Evolutionary conservation across 2,113 vertebrate species (phyloP).

Genomic region (Australoheros scitulus): DNA sequence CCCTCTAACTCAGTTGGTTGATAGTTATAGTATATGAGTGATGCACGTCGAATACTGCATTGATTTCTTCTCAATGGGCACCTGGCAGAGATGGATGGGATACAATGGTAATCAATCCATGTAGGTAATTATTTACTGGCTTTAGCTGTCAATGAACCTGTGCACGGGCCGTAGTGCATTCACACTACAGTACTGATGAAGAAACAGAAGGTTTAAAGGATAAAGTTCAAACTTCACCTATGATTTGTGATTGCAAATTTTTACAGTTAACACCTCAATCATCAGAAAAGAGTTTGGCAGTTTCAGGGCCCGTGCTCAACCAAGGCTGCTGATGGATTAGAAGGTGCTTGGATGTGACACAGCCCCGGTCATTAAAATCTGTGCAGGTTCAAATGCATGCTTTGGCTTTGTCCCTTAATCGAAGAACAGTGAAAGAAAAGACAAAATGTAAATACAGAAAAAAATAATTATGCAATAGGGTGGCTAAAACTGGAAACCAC

Average conservation of each 20-base stretch:
- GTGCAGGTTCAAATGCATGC: not conserved
- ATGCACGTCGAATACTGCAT: constrained; percentile 46
- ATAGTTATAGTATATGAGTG: constrained; percentile 37
- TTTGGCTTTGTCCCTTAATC: not conserved
- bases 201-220: not conserved
- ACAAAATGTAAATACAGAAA: not conserved
- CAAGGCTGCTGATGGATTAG: constrained; percentile 48
- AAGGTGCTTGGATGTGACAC: constrained; percentile 31
- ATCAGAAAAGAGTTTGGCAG: not conserved
- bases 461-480: not conserved
- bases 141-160: constrained; percentile 37
- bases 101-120: constrained; percentile 51
- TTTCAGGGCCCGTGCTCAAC: constrained; percentile 1
- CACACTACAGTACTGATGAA: not conserved
- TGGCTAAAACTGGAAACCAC: not conserved
- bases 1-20: constrained; percentile 6
- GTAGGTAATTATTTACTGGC: constrained; percentile 51
- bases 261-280: constrained; percentile 23
- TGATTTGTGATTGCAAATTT: constrained; percentile 18
- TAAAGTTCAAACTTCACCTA: not conserved
- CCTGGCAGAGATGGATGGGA: constrained; percentile 57
- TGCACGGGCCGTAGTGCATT: not conserved
- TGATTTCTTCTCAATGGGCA: constrained; percentile 36
- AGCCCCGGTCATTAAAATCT: constrained; percentile 11
- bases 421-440: not conserved